These are phyloP conservation scores for Epinephelus lanceolatus DNA, from an alignment of 2,113 vertebrate genomes.

Conservation along the genomic window DNA sequence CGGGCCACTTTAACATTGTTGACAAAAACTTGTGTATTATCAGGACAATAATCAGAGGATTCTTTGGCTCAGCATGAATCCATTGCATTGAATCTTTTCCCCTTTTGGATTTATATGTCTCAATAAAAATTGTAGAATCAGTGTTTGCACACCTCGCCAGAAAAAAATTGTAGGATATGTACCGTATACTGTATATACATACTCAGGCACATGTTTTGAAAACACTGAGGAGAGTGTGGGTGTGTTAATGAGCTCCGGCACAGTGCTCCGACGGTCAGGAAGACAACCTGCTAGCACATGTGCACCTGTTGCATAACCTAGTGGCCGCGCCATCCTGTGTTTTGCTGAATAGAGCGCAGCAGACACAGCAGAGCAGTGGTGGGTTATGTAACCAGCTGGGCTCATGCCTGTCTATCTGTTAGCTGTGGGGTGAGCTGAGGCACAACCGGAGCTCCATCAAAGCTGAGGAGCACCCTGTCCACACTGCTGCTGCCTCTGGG, in stretches of 20 bases:
- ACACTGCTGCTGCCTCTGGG: not conserved
- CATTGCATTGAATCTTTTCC: not conserved
- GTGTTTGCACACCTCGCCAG: not conserved
- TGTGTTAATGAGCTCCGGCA: slow-evolving; percentile 60
- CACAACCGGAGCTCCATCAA: slow-evolving; percentile 34
- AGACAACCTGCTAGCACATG: slow-evolving; percentile 81
- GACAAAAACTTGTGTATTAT: not conserved
- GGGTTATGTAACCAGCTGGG: slow-evolving; percentile 80
- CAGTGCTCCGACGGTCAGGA: slow-evolving; percentile 53
- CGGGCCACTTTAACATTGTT: not conserved
- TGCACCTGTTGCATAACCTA: slow-evolving; percentile 86
- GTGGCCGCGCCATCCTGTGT: slow-evolving; percentile 72
- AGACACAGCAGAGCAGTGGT: slow-evolving; percentile 71
- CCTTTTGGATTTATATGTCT: not conserved
- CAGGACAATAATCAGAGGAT: not conserved
- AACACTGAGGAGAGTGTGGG: slow-evolving; percentile 61
- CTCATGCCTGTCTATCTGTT: slow-evolving; percentile 65
- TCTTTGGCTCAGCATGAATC: not conserved
- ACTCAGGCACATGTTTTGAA: slow-evolving; percentile 62
- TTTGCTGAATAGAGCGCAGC: slow-evolving; percentile 68
- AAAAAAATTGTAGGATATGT: not conserved
- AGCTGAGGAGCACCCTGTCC: slow-evolving; percentile 33
- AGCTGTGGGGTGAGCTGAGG: slow-evolving; percentile 48
- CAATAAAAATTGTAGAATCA: not conserved
- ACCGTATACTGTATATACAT: slow-evolving; percentile 4